Base-by-base conservation (phyloP, 2,888 invertebrate species). In the Pollenia angustigena region DNA sequence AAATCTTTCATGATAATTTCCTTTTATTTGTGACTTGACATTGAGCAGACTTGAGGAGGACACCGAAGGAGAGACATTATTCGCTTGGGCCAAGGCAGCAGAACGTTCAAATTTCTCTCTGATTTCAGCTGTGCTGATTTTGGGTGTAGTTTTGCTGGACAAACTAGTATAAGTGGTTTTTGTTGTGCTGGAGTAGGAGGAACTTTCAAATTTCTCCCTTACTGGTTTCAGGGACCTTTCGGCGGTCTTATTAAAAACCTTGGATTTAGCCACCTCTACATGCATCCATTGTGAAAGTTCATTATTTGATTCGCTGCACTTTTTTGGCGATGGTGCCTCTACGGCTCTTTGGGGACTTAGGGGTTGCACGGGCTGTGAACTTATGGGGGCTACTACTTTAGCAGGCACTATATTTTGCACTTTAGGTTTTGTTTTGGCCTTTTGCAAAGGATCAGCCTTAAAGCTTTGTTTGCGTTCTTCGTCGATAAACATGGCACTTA, bases 401-500 rank as follows among this genome's bases (percentile, higher is more conserved):
- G 89, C 88, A 16, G 86, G 86, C 48, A 87, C 60, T 42, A 84
- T 84, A 10, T 87, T 87, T 62, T 66, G 62, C 10, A 32, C 52
- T 71, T 85, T 85, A 10, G 88, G 88, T 80, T 86, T 81, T 52
- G 88, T 89, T 8, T 74, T 68, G 18, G 92, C 90, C 85, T 91
- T 91, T 85, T 92, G 93, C 71, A 85, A 90, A 71, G 92, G 91
- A 89, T 93, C 93, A 10, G 91, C 91, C 87, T 93, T 93, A 87
- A 93, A 93, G 88, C 93, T 93, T 23, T 93, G 93, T 85, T 93
- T 93, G 88, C 93, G 92, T 88, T 93, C 93, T 85, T 93, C 93
- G 85, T 93, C 93, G 52, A 93, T 93, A 88, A 93, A 93, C 91
- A 92, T 93, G 92, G 93, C 93, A 93, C 92, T 93, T 79, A 93